Evolutionary conservation across 2,113 vertebrate species (phyloP).

Genomic region (Nansenia antarctica): DNA sequence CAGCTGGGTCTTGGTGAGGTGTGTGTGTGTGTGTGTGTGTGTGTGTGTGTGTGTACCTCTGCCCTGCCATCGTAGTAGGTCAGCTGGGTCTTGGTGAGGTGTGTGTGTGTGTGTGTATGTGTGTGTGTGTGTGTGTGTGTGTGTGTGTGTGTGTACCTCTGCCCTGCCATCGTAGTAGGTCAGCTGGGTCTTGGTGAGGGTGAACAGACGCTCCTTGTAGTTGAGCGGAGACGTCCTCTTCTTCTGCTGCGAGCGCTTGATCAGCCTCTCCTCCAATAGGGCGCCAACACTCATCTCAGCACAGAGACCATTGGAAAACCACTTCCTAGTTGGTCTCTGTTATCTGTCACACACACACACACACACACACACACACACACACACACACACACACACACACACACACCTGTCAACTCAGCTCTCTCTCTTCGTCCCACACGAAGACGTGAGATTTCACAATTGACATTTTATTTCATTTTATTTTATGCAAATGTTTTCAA

Average conservation of each 20-base stretch:
- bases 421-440: no score
- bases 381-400: no score
- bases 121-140: constrained; percentile 4
- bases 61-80: neutral
- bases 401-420: no score
- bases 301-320: no score
- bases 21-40: neutral
- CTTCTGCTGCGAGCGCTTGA: constrained; percentile 95
- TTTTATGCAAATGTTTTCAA: no score
- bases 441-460: no score
- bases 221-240: constrained; percentile 91
- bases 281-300: constrained; percentile 83
- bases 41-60: neutral
- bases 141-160: constrained; percentile 73
- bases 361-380: no score
- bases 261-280: constrained; percentile 88
- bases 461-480: no score
- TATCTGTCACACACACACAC: no score
- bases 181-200: constrained; percentile 84
- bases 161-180: constrained; percentile 88
- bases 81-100: neutral
- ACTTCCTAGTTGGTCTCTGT: no score
- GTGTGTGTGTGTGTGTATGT: constrained; percentile 1
- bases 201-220: constrained; percentile 92
- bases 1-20: neutral